Conservation (phyloP, 2,888 invertebrate genomes). For the Chrysolina haemoptera region DNA sequence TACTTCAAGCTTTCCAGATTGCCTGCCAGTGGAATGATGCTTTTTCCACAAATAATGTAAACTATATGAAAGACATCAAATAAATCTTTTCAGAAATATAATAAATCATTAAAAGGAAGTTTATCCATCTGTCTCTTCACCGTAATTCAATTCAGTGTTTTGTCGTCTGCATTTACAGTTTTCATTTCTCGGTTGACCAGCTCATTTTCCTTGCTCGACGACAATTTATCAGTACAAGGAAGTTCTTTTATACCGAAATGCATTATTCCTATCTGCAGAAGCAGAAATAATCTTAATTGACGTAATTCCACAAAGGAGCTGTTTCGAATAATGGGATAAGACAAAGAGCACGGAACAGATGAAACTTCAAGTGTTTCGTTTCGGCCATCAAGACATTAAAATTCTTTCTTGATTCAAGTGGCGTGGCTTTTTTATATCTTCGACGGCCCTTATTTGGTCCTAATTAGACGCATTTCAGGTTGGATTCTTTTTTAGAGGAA, state of each 20-base stretch:
- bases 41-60: too few relatives aligned
- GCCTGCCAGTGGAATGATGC: too few relatives aligned
- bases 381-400: conserved; percentile 12
- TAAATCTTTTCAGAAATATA: too few relatives aligned
- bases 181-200: background rate
- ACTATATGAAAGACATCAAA: too few relatives aligned
- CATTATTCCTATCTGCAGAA: conserved; percentile 1
- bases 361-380: conserved; percentile 3
- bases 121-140: too few relatives aligned
- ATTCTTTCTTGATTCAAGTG: conserved; percentile 13
- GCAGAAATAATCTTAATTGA: conserved; percentile 20
- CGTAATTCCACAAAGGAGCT: conserved; percentile 17
- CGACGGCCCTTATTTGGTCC: background rate
- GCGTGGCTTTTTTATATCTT: background rate
- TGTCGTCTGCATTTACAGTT: background rate
- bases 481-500: background rate
- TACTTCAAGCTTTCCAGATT: too few relatives aligned
- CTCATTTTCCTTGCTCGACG: background rate
- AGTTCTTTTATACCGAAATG: background rate
- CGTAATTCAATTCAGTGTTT: background rate
- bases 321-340: conserved; percentile 6
- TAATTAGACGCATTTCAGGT: background rate
- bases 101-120: too few relatives aligned
- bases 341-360: conserved; percentile 20
- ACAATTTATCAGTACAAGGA: background rate